Conservation (phyloP, 2,113 vertebrate genomes). For the Heliornis fulica region DNA sequence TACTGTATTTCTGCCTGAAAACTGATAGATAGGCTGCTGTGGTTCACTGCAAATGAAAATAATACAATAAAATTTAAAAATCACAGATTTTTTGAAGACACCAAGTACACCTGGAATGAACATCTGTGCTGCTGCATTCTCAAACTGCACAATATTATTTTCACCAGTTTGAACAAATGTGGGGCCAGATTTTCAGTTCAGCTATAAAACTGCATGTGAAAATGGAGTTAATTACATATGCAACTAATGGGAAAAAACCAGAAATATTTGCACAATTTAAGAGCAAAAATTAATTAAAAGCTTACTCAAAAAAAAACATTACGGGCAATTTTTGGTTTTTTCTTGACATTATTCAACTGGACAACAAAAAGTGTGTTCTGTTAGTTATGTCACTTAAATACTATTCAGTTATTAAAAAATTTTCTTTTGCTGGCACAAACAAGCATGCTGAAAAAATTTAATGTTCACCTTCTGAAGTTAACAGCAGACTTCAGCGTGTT, state of each 20-base stretch:
- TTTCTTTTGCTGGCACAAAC: background rate
- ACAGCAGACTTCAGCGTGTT: constrained; percentile 44
- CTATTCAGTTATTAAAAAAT: background rate
- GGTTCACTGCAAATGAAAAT: background rate
- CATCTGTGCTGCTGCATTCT: background rate
- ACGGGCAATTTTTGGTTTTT: background rate
- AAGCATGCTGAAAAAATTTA: background rate
- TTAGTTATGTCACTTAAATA: background rate
- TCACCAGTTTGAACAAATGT: background rate
- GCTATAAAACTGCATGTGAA: background rate
- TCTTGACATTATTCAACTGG: background rate
- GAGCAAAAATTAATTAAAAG: background rate
- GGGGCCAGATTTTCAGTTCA: background rate
- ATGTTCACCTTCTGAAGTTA: background rate
- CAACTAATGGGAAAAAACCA: background rate
- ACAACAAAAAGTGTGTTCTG: background rate
- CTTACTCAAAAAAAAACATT: background rate
- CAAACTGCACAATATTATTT: background rate
- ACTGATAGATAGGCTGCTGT: background rate
- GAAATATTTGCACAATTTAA: background rate
- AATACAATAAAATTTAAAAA: background rate
- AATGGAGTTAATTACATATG: background rate
- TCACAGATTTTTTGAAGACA: background rate
- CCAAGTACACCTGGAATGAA: background rate
- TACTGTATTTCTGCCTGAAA: background rate